Evolutionary conservation across 2,113 vertebrate genomes (phyloP).

Genomic region (Pongo pygmaeus): DNA sequence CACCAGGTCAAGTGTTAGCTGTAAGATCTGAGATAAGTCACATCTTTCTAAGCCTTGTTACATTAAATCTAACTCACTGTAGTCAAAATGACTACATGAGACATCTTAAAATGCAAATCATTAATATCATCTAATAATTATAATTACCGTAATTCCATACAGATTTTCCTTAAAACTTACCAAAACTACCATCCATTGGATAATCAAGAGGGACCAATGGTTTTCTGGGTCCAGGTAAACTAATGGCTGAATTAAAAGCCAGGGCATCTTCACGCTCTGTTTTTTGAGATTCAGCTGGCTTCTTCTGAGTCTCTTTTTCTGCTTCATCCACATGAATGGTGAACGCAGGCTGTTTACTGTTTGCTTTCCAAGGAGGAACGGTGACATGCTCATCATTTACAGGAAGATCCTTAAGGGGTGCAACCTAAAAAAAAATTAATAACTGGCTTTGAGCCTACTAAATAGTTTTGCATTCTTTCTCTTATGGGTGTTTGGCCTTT

Average conservation of each 20-base stretch:
- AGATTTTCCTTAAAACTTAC: slow-evolving; percentile 79
- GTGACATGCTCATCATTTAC: slow-evolving; percentile 84
- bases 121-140: background rate
- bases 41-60: background rate
- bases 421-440: slow-evolving; percentile 74
- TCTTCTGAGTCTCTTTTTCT: slow-evolving; percentile 82
- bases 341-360: slow-evolving; percentile 83
- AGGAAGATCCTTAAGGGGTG: slow-evolving; percentile 74
- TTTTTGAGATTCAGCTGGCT: slow-evolving; percentile 66
- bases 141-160: background rate
- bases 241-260: slow-evolving; percentile 82
- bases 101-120: background rate
- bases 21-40: background rate
- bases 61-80: background rate
- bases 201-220: slow-evolving; percentile 89
- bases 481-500: background rate
- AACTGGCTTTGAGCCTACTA: slow-evolving; percentile 3
- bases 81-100: background rate
- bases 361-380: slow-evolving; percentile 81
- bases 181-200: slow-evolving; percentile 91
- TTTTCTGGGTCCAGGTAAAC: slow-evolving; percentile 84
- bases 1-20: background rate
- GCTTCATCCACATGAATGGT: slow-evolving; percentile 92
- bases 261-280: slow-evolving; percentile 71
- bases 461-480: background rate